These are phyloP conservation scores for Drosophila pachea DNA, from an alignment of 1,140 invertebrate genomes.

Conservation along the genomic window DNA sequence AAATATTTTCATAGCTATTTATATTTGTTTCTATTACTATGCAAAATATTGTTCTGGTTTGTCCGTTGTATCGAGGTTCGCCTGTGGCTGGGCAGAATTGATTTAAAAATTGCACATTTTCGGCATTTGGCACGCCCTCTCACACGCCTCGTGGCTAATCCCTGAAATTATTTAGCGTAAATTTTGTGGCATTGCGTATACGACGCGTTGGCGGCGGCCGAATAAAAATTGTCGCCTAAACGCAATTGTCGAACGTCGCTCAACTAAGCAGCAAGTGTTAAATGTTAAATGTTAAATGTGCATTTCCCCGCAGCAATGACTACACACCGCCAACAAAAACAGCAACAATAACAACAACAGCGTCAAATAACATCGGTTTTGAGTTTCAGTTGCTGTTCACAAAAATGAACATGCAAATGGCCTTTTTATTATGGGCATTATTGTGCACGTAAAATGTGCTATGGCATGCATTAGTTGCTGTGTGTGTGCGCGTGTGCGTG, in stretches of 20 bases:
- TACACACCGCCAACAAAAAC: slow-evolving; percentile 7
- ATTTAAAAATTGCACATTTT: background rate
- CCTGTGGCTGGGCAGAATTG: background rate
- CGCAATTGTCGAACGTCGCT: slow-evolving; percentile 27
- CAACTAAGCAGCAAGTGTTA: slow-evolving; percentile 46
- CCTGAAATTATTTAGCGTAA: slow-evolving; percentile 26
- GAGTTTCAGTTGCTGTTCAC: slow-evolving; percentile 33
- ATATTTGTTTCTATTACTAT: background rate
- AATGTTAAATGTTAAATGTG: slow-evolving; percentile 49
- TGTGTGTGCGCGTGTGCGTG: slow-evolving; percentile 14
- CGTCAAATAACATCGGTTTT: no score
- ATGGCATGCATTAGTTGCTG: slow-evolving; percentile 68
- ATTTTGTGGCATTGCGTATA: slow-evolving; percentile 42
- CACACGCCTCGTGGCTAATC: slow-evolving; percentile 7
- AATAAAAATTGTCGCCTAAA: slow-evolving; percentile 17
- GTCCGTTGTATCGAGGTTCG: background rate
- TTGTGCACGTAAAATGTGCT: slow-evolving; percentile 56
- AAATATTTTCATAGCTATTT: background rate
- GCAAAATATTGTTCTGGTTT: background rate
- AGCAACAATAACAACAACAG: slow-evolving; percentile 17
- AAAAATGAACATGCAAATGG: slow-evolving; percentile 66
- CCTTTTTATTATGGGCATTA: slow-evolving; percentile 71
- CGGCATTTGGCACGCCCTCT: background rate
- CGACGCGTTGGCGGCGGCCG: slow-evolving; percentile 14
- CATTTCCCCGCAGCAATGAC: slow-evolving; percentile 45